These are phyloP conservation scores for Rhabdornis inornatus DNA, from an alignment of 2,113 vertebrate species.

Conservation along the genomic window DNA sequence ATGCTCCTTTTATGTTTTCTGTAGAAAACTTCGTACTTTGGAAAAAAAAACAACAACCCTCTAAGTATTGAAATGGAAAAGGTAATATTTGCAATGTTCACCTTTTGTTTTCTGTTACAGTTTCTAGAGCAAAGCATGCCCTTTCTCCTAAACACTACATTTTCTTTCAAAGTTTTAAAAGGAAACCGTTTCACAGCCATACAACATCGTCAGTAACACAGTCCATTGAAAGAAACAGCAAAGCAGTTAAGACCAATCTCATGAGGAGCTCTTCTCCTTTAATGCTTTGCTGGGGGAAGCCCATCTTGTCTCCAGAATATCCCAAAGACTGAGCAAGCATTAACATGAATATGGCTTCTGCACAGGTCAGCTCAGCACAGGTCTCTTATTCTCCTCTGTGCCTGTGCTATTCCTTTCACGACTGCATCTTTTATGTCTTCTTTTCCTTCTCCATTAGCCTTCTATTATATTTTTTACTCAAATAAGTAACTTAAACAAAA, in stretches of 20 bases:
- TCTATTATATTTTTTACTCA: neutral
- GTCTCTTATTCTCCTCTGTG: neutral
- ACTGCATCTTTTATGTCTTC: accelerated
- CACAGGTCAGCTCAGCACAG: neutral
- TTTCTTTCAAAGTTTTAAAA: constrained; percentile 1
- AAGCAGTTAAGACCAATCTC: neutral
- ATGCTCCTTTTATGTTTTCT: neutral
- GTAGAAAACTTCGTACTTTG: neutral
- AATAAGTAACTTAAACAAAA: neutral
- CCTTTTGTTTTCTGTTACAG: neutral
- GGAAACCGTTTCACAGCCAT: neutral
- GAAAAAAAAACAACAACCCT: neutral
- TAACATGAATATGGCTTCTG: neutral
- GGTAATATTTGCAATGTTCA: neutral
- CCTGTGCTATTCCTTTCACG: neutral
- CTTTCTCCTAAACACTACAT: neutral
- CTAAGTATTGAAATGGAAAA: neutral
- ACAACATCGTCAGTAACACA: neutral
- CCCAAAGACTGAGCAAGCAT: neutral
- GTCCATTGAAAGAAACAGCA: neutral
- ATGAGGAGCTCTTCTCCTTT: neutral
- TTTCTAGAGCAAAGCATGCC: neutral
- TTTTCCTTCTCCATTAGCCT: neutral
- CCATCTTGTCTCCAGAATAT: neutral
- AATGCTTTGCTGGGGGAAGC: neutral